Evolutionary conservation across 1,140 invertebrate genomes (phyloP).

Genomic region (Onthophagus taurus): DNA sequence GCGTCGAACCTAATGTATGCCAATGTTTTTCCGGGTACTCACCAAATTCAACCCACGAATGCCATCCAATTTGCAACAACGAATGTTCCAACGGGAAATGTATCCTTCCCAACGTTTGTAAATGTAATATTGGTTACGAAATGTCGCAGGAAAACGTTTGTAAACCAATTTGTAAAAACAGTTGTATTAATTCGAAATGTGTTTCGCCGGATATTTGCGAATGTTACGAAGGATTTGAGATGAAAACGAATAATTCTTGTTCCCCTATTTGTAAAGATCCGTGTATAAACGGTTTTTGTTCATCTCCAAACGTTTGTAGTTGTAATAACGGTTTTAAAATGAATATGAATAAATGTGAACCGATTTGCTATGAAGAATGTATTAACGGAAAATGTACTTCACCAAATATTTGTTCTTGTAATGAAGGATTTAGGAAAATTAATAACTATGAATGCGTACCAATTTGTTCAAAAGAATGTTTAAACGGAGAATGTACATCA

Average conservation of each 20-base stretch:
- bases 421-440: conserved; percentile 21
- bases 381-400: conserved; percentile 24
- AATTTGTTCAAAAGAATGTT: conserved; percentile 46
- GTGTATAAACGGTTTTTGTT: neutral
- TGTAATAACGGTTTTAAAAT: no score
- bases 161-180: conserved; percentile 15
- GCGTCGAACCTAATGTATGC: conserved; percentile 15
- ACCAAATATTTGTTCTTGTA: conserved; percentile 29
- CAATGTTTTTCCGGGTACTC: conserved; percentile 13
- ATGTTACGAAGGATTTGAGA: neutral
- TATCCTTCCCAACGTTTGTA: conserved; percentile 46
- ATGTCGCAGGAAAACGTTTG: conserved; percentile 16
- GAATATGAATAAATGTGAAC: no score
- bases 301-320: no score
- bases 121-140: conserved; percentile 36
- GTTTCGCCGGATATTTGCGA: neutral
- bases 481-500: conserved; percentile 46
- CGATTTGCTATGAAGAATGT: conserved; percentile 25
- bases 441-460: conserved; percentile 43
- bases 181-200: conserved; percentile 14
- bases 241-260: neutral
- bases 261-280: neutral
- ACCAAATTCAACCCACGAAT: conserved; percentile 22
- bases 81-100: conserved; percentile 47
- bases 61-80: conserved; percentile 45